Base-by-base conservation (phyloP, 2,888 invertebrate species). In the Uloborus plumipes region DNA sequence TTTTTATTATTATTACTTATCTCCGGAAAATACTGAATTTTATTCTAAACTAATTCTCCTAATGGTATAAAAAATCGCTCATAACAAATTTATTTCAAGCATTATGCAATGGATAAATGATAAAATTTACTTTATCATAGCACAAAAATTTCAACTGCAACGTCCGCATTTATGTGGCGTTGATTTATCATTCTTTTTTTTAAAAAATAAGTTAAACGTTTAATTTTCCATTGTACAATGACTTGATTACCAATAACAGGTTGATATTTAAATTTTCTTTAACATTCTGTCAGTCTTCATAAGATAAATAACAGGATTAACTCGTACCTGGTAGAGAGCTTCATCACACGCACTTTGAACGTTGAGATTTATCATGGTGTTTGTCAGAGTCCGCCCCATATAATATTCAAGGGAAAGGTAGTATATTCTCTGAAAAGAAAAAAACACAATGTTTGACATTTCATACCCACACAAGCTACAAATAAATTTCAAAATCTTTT, bases 361-460 rank as follows among this genome's bases (percentile, higher is more conserved):
- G 64, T 99, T 99, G 87, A 99, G 91, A 90, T 99, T 99, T 88
- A 99, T 95, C 99, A 99, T 99, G 81, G 99, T 99, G 90, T 99
- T 99, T 89, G 96, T 95, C 55, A 99, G 93, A 1, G 98, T 94
- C 73, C 99, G 92, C 58, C 99, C 99, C 98, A 99, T 99, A 91
- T 99, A 99, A 91, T 98, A 99, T 91, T 99, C 99, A 91, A 99
- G 90, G 2, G 99, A 99, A 62, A 99, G 92, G 89, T 99, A 99
- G 91, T 99, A 99, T 55, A 99, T 95, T 87, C 99, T 93, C 98
- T 81, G 69, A 20, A 80, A 80, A 55, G 55, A 64, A 58, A 70
- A 51, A n/a, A 49, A 1, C 47, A n/a, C 9, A 39, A 6, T 39
- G 39, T 39, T 39, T 39, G 11, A 7, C 39, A 39, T 39, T 9